These are phyloP conservation scores for Pavo muticus DNA, from an alignment of 2,113 vertebrate genomes.

Conservation along the genomic window DNA sequence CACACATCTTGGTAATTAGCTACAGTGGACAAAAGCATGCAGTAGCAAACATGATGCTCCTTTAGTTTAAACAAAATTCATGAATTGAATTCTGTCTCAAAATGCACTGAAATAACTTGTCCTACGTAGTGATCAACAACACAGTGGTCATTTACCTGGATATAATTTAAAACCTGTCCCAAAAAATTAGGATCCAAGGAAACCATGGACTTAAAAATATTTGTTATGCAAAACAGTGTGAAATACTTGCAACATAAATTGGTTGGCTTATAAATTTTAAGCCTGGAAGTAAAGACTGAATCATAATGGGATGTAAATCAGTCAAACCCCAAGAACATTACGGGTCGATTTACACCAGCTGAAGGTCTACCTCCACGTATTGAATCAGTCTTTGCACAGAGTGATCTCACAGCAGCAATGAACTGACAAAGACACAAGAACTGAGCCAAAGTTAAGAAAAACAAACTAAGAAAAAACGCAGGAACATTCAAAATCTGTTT, in stretches of 20 bases:
- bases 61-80: background rate
- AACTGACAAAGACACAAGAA: background rate
- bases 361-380: background rate
- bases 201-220: background rate
- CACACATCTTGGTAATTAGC: background rate
- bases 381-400: conserved; percentile 1
- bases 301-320: background rate
- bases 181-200: background rate
- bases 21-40: background rate
- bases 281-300: background rate
- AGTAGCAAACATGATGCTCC: background rate
- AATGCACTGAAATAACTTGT: background rate
- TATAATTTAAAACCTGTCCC: background rate
- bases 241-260: background rate
- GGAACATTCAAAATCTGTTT: background rate
- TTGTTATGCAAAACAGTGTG: background rate
- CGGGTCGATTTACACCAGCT: background rate
- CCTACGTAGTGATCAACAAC: accelerated
- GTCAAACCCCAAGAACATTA: background rate
- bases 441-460: background rate
- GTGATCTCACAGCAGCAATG: background rate
- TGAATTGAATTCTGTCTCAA: background rate
- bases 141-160: background rate
- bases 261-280: background rate
- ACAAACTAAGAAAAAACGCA: background rate